Evolutionary conservation across 2,113 vertebrate genomes (phyloP).

Genomic region (Callaeas wilsoni): DNA sequence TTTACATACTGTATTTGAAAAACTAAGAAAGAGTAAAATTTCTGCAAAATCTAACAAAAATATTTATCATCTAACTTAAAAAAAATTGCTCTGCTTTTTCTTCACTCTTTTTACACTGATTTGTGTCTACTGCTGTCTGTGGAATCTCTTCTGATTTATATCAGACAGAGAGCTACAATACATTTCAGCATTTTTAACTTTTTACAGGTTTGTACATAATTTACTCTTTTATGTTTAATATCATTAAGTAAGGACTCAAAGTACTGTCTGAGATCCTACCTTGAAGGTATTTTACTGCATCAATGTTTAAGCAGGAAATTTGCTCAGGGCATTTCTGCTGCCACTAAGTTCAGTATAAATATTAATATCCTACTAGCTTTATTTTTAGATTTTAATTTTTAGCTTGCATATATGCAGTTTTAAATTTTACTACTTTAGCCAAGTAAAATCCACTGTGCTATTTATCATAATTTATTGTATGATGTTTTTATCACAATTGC

Average conservation of each 20-base stretch:
- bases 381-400: slow-evolving; percentile 55
- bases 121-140: background rate
- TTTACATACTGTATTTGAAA: background rate
- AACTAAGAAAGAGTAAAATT: background rate
- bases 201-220: slow-evolving; percentile 10
- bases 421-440: background rate
- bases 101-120: background rate
- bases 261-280: slow-evolving; percentile 3
- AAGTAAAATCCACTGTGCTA: background rate
- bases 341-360: slow-evolving; percentile 50
- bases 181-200: background rate
- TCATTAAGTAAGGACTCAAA: slow-evolving; percentile 17
- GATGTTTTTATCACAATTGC: background rate
- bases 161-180: background rate
- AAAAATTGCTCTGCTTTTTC: background rate
- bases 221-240: slow-evolving; percentile 29
- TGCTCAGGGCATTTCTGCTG: slow-evolving; percentile 32
- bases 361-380: slow-evolving; percentile 49
- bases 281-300: slow-evolving; percentile 41
- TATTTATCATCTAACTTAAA: background rate
- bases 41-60: background rate
- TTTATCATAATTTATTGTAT: background rate
- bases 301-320: slow-evolving; percentile 34
- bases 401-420: slow-evolving; percentile 6
- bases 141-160: background rate